phyloP scores from a whole-genome alignment of 2,888 invertebrate species.

The Caenorhabditis sp. region DNA sequence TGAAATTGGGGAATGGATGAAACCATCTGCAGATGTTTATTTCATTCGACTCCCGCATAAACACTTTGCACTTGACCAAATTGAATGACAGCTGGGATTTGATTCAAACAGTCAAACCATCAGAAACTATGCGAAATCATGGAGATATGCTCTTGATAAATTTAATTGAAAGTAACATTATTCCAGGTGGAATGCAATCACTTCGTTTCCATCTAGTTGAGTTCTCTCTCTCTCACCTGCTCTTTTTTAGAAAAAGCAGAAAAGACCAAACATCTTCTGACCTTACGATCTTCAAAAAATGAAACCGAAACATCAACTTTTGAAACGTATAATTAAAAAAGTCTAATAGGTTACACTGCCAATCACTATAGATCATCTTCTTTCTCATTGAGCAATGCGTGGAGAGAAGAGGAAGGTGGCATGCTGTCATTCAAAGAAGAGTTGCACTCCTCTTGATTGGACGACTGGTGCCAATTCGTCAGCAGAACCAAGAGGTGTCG shows the following conservation, averaged over 20 bases:
- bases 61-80: no score
- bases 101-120: no score
- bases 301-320: background rate
- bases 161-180: no score
- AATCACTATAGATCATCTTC: conserved; percentile 1
- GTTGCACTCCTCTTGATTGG: conserved; percentile 35
- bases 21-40: conserved; percentile 19
- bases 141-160: no score
- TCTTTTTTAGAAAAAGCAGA: no score
- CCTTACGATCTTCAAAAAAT: background rate
- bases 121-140: no score
- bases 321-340: background rate
- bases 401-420: conserved; percentile 4
- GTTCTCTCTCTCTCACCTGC: no score
- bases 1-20: background rate
- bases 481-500: conserved; percentile 5
- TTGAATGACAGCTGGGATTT: no score
- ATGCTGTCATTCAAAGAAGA: conserved; percentile 37
- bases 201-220: no score
- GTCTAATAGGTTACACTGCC: background rate
- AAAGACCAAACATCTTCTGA: no score
- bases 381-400: background rate
- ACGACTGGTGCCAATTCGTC: conserved; percentile 11
- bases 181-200: no score
- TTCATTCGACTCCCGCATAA: background rate